Base-by-base conservation (phyloP, 2,888 invertebrate genomes). In the Orthonevra nobilis region DNA sequence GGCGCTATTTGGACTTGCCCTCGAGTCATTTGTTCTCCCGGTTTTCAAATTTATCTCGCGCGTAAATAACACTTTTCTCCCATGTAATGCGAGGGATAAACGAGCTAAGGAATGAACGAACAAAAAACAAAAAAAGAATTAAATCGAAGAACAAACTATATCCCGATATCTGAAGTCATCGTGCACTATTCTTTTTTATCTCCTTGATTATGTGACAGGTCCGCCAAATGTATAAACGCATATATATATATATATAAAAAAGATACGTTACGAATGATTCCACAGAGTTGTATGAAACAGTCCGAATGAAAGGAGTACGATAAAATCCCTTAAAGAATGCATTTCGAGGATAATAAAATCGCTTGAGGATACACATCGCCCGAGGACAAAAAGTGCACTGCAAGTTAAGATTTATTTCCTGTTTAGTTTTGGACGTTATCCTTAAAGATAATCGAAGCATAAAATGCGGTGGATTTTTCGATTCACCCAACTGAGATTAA, bases 371-470 rank as follows among this genome's bases (percentile, higher is more conserved):
- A 23, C 5, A 48, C 12, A 36, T 9, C 15, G 7, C 20, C 5
- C n/a, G 34, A 48, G 10, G 3, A 26, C 12, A 40, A 48, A 30
- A 10, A 14, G 3, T 46, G 34, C 26, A 12, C 42, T 36, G 50
- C 23, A 38, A 72, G 63, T 63, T 61, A 19, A 63, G 63, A 72
- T 72, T 72, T 72, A 63, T 72, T 72, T 54, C 32, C 46, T 72
- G 54, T 72, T 63, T 54, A 46, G 54, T 48, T 54, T 63, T 63
- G 32, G 54, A 61, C 63, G 52, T 72, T 40, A 63, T 72, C 52
- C 61, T 63, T 54, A 36, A 40, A 60, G 42, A 69, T 60, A 69
- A 69, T 69, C 69, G 69, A 69, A 60, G 19, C 50, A 69, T 61
- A 61, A 70, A 70, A 38, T 46, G 44, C 46, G 46, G 52, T 46